Base-by-base conservation (phyloP, 2,797 vertebrate genomes). In the Argentina silus region DNA sequence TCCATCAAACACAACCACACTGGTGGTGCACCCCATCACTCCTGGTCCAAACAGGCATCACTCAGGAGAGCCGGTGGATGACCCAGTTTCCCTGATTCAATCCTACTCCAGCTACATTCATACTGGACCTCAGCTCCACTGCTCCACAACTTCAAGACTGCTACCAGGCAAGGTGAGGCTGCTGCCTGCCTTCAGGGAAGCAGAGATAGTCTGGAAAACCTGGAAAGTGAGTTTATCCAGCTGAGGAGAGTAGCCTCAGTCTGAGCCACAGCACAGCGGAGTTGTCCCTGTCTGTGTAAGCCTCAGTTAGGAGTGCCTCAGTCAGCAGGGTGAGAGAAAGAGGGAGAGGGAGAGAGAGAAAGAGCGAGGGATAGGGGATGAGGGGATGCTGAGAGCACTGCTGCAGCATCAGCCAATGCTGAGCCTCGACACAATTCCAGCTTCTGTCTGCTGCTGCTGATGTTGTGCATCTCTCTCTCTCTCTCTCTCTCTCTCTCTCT, bases 1-100 rank as follows among this genome's bases (percentile, higher is more conserved):
- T 81, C 96, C 96, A 85, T 97, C 96, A 83, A 96, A 93, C 83
- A 98, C 94, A 86, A 97, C 92, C 57, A 97, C 90, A 74, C 97
- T 98, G 86, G 96, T 96, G 85, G 95, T 97, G 94, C 97, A 98
- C 89, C 97, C 97, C 97, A 99, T 99, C 85, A 89, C 95, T 86
- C 73, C 79, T 19, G 83, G 87, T 79, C 82, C 84, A 9, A 27
- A 81, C 85, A 74, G 36, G 61, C 85, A 76, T 90, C 88, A 86
- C 85, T 91, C 89, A 91, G 80, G 81, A 82, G 77, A 85, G 79
- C 75, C 70, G 43, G 67, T 79, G 65, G 11, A 60, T 85, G 89
- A 90, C 87, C 88, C 88, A 77, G 72, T 85, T 91, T 82, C 81
- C 82, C 53, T 53, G 74, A 79, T 57, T 63, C 23, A 76, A 77